Evolutionary conservation across 2,797 vertebrate species (phyloP), one percentile per base, ranked within the genome.

Genomic region (Brachyalestes nurse): DNA sequence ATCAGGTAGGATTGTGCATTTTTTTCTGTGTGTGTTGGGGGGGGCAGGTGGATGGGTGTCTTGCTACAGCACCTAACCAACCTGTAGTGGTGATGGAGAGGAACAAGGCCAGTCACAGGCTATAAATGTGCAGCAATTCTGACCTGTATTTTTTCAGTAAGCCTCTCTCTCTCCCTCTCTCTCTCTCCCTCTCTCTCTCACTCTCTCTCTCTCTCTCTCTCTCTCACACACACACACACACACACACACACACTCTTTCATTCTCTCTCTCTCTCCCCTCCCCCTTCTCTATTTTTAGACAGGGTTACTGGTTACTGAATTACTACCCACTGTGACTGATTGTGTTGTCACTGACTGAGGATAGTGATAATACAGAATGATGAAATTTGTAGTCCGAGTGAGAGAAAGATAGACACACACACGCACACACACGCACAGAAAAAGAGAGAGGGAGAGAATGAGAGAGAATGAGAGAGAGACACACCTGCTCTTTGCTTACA

Each of bases 401-500:
- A 57, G 34, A 61, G 53, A 38, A 12, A 53, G 53, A 73, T 7
- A 28, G 19, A 10, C 28, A 21, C 21, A 34, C 13, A 19, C 2
- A 7, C 2, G 19, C 16, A 55, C 1, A 55, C 6, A 55, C 1
- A 55, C 16, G 1, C 12, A 55, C 14, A 74, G 51, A 42, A 19
- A 55, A 28, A 73, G 25, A 25, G 19, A n/a, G 28, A 34, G 49
- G 60, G 53, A 60, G 9, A 57, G 28, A 45, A 19, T n/a, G 25
- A 57, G 55, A 74, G 9, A 34, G 12, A 40, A 38, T 23, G 16
- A 45, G 51, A 23, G 17, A 12, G 73, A 16, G 10, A 23, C 19
- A 16, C 72, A 47, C 72, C n/a, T 47, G 40, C 57, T 45, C 65
- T 62, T 67, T 55, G 23, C 19, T 60, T 73, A 88, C 88, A 88